phyloP scores from a whole-genome alignment of 2,888 invertebrate genomes.

The Agrochola macilenta region DNA sequence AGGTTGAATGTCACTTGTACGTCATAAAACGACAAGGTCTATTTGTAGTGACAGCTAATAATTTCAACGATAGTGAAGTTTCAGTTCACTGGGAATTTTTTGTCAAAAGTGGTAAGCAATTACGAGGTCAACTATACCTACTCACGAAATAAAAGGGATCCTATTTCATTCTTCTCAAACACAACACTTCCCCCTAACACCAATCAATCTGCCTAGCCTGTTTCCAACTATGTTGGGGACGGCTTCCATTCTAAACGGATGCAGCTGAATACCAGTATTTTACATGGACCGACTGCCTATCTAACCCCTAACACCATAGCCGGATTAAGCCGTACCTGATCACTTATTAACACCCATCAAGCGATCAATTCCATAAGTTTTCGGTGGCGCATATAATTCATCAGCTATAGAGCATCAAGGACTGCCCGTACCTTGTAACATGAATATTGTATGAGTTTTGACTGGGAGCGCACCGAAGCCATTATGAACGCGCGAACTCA shows the following conservation, averaged over 20 bases:
- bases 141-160: too few species aligned
- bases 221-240: background rate
- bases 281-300: background rate
- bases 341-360: conserved; percentile 50
- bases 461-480: conserved; percentile 67
- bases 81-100: background rate
- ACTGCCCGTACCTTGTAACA: conserved; percentile 53
- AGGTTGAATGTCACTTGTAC: background rate
- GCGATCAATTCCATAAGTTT: conserved; percentile 59
- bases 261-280: background rate
- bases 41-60: background rate
- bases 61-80: background rate
- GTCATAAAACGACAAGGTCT: background rate
- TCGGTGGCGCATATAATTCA: conserved; percentile 55
- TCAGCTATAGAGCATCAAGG: conserved; percentile 55
- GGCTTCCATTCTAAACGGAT: background rate
- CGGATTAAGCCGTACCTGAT: conserved; percentile 26
- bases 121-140: background rate
- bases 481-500: conserved; percentile 70
- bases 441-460: conserved; percentile 75
- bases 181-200: conserved; percentile 9
- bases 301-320: conserved; percentile 12
- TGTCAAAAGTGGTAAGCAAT: too few species aligned
- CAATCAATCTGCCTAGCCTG: background rate
- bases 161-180: background rate